Evolutionary conservation across 2,113 vertebrate genomes (phyloP), one percentile per base, ranked within the genome.

Genomic region (Anhinga anhinga): DNA sequence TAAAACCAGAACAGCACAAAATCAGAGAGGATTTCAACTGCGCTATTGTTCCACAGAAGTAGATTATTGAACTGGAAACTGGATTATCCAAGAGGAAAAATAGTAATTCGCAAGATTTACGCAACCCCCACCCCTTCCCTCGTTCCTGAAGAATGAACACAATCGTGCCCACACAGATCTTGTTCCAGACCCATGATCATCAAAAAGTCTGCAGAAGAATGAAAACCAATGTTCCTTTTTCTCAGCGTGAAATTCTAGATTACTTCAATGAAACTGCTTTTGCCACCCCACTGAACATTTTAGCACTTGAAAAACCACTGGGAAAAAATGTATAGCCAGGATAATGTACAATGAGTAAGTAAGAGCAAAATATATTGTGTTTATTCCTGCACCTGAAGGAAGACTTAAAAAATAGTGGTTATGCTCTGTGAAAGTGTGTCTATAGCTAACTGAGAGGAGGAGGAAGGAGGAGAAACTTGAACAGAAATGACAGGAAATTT

Each of bases 71-170:
- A 62, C 78, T 73, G 38, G 71, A 83, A 87, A 92, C 6, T 70
- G 90, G 94, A 94, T 47, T 78, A 83, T 82, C 67, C 53, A 83
- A 94, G 72, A 92, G 88, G 74, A 82, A 94, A 93, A 85, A 79
- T 9, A 93, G 29, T 90, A 13, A 70, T 44, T 88, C 53, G 9
- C 71, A 87, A 95, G 79, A 69, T 36, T 65, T 63, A 96, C 0
- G 1, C 53, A 73, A 76, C 45, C 25, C 18, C 72, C 49, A 40
- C 53, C 36, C 44, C 74, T 79, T 86, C 62, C 73, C 76, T 92
- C 13, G 6, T 74, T 95, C 89, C 91, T 92, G 47, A 72, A 77
- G 23, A 63, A 83, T 7, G 38, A 94, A 93, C 74, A 82, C 34
- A 91, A 59, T 45, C 5, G 27, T 23, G 42, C 50, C 78, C 44